Base-by-base conservation (phyloP, 2,113 vertebrate species). In the Tyrannus savana region DNA sequence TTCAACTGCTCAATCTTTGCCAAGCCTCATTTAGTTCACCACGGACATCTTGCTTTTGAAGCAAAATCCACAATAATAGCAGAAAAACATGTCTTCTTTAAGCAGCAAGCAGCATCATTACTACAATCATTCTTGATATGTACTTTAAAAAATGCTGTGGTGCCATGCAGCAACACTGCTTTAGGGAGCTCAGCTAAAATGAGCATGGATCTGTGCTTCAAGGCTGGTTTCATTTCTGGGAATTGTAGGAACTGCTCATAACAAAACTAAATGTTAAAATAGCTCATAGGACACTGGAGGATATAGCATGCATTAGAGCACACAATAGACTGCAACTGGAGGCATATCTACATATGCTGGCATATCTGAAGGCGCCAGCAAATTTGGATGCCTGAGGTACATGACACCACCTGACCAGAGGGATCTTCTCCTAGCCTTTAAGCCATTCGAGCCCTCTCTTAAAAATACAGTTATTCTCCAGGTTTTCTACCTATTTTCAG, bases 401-500 rank as follows among this genome's bases (percentile, higher is more conserved):
- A 13, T 3, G 12, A 16, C 6, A 63, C 16, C 37, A 14, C 60
- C 53, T 89, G 30, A 87, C 24, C 55, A n/a, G 23, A 66, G 10
- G 6, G 6, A 7, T 79, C 60, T 69, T 73, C 55, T 72, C 30
- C 17, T 41, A 83, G 21, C 12, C 30, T 80, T 77, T 64, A 42
- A 84, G 33, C 19, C 37, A 25, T 58, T 59, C 37, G 52, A 73
- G 21, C 16, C 8, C 33, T 21, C 5, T 73, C 33, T 63, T 62
- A 55, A 83, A 93, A 89, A 71, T 22, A 63, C 22, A 77, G 12
- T 47, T 58, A 39, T 84, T 56, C 8, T 59, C 24, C 60, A 89
- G 89, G 47, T 94, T 96, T 95, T 74, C 79, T 90, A 93, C 87
- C 89, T 79, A 76, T 91, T 94, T 95, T 91, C 90, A 68, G 35